These are phyloP conservation scores for Euplexia lucipara DNA, from an alignment of 2,888 invertebrate species.

Conservation along the genomic window DNA sequence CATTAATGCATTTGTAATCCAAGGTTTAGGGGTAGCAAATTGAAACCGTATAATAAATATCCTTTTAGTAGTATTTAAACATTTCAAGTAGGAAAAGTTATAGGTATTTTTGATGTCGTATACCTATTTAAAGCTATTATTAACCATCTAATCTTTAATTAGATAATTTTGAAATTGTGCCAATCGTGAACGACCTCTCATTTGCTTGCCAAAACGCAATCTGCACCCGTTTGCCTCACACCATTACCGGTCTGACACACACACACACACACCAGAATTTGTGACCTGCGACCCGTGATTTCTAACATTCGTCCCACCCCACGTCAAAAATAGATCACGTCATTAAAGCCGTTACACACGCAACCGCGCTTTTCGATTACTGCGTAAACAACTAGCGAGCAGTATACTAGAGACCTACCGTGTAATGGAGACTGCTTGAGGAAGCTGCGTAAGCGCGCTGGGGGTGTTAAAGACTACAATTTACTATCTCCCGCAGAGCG, in stretches of 20 bases:
- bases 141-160: constrained; percentile 26
- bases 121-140: constrained; percentile 54
- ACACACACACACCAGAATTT: rapidly evolving
- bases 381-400: neutral
- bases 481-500: no score
- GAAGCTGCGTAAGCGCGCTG: no score
- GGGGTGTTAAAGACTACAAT: no score
- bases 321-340: neutral
- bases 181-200: constrained; percentile 41
- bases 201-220: neutral
- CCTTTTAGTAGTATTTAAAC: constrained; percentile 42
- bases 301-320: neutral
- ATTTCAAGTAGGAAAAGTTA: constrained; percentile 48
- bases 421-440: no score
- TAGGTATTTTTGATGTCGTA: constrained; percentile 71
- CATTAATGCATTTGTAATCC: constrained; percentile 42
- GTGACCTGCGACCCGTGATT: neutral
- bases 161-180: constrained; percentile 56
- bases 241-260: no score
- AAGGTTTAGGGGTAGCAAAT: constrained; percentile 28
- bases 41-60: constrained; percentile 26
- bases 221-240: no score
- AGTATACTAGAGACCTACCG: no score
- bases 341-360: neutral
- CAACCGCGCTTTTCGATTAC: neutral